A percentile compares a stretch with the other conserved stretches of the same genome.
Evolutionary conservation across 2,113 vertebrate species (phyloP).

Genomic region (Budorcas taxicolor): DNA sequence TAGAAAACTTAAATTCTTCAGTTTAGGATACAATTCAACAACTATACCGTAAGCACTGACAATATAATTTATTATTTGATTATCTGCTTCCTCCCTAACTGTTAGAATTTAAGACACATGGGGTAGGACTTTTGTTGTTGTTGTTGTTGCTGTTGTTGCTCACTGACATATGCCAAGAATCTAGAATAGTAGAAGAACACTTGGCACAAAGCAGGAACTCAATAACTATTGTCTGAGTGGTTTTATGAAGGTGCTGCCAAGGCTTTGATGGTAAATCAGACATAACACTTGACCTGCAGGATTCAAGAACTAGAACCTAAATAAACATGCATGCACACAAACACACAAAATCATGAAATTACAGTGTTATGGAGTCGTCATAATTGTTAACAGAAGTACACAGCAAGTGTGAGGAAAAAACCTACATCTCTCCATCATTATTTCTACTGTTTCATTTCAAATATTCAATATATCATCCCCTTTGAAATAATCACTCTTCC

Average conservation of each 20-base stretch:
- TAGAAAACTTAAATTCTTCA: background rate
- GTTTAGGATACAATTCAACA: background rate
- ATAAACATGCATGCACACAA: background rate
- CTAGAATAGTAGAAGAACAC: background rate
- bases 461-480: background rate
- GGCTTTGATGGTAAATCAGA: background rate
- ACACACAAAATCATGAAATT: background rate
- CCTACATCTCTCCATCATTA: background rate
- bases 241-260: background rate
- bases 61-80: background rate
- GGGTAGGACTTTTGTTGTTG: background rate
- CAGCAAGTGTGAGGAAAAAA: background rate
- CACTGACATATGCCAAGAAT: background rate
- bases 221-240: background rate
- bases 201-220: background rate
- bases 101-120: background rate
- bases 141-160: background rate
- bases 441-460: background rate
- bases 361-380: background rate
- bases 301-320: background rate
- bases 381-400: background rate
- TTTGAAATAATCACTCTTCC: background rate
- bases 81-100: background rate
- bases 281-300: background rate
- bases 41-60: background rate